These are phyloP conservation scores for Gastrophryne carolinensis DNA, from an alignment of 2,797 vertebrate genomes.

Conservation along the genomic window DNA sequence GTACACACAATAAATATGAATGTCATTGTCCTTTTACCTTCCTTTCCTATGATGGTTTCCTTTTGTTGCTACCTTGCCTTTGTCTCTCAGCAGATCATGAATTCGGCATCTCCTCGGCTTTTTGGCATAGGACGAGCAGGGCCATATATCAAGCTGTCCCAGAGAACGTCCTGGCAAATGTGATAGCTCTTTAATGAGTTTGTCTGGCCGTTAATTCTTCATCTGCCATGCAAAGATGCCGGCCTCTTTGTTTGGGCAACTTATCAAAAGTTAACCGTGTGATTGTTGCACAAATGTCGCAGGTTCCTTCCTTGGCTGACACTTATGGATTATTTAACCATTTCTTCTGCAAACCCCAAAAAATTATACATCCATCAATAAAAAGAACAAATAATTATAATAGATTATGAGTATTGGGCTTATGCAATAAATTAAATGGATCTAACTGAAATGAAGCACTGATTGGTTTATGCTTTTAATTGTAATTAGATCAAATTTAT, in stretches of 20 bases:
- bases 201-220: slow-evolving; percentile 53
- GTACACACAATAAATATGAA: background rate
- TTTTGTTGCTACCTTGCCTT: slow-evolving; percentile 29
- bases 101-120: slow-evolving; percentile 37
- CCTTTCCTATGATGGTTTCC: background rate
- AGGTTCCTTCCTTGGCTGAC: slow-evolving; percentile 27
- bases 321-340: slow-evolving; percentile 9
- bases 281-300: slow-evolving; percentile 50
- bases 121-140: slow-evolving; percentile 37
- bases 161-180: slow-evolving; percentile 50
- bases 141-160: slow-evolving; percentile 51
- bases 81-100: slow-evolving; percentile 46
- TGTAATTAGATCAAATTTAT: too few relatives aligned
- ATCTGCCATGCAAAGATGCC: slow-evolving; percentile 51
- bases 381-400: background rate
- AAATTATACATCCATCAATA: too few relatives aligned
- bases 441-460: too few relatives aligned
- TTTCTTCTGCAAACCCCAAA: background rate
- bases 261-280: slow-evolving; percentile 49
- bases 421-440: too few relatives aligned
- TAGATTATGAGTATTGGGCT: background rate
- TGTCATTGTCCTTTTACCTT: slow-evolving; percentile 42
- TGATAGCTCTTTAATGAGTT: slow-evolving; percentile 52
- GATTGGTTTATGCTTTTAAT: too few relatives aligned
- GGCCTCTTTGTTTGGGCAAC: slow-evolving; percentile 49